Evolutionary conservation across 2,113 vertebrate genomes (phyloP), one percentile per base, ranked within the genome.

Genomic region (Colinus virginianus): DNA sequence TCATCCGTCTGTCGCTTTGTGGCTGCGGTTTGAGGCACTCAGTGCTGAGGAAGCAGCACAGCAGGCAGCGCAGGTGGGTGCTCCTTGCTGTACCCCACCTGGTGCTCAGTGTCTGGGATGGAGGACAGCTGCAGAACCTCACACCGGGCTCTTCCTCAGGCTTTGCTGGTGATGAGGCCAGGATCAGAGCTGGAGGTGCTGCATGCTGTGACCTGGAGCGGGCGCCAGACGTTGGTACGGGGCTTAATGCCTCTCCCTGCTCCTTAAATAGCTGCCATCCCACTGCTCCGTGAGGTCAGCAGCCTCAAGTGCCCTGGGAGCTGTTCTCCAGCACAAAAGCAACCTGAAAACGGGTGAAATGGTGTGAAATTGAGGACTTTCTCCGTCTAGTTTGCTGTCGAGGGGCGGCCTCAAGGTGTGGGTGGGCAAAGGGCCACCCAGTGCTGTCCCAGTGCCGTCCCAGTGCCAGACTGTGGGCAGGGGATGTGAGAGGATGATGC

Each of bases 221-320:
- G 20, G 56, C 20, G 19, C 59, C 22, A 30, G 83, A 38, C 10
- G 30, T 45, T 61, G 61, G 40, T 15, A 4, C 40, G 21, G 2
- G 48, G 68, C 74, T 88, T 64, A 75, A 56, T 36, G 1, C 85
- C 74, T 72, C 79, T 78, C 42, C 25, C 42, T 20, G 85, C 90
- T 92, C 90, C 68, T 88, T 84, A 92, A 92, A 88, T 92, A 92
- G 90, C 90, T 3, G 1, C 6, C 0, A 13, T 25, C 72, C 38
- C 61, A 34, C 90, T 2, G 26, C 61, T 74, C 34, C 4, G 62
- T 68, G 63, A 88, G 90, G 79, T 84, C 90, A 84, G 59, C 74
- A 3, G 14, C 84, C 90, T 43, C 11, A 32, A 48, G 45, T 55
- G 78, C 66, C 84, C 90, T 1, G 23, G 28, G 1, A 36, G 82